Evolutionary conservation across 2,797 vertebrate genomes (phyloP), one percentile per base, ranked within the genome.

Genomic region (Danionella dracula): DNA sequence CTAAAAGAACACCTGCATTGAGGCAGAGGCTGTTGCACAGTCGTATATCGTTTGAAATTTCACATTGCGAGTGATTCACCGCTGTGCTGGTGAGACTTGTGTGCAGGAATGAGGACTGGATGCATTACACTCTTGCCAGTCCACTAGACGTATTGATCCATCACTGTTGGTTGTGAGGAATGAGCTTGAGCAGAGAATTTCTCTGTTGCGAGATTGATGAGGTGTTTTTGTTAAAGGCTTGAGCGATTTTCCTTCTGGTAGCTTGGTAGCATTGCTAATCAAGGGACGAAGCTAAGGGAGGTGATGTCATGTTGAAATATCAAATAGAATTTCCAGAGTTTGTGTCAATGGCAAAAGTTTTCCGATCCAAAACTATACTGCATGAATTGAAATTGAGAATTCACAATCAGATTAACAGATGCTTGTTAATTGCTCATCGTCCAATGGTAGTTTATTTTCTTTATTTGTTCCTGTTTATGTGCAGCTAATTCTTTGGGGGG

Each of bases 1-100:
- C 13, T 29, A 54, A 32, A 65, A 53, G 10, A 53, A 64, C 17
- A 44, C 53, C 61, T 64, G 59, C 31, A 35, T 12, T 10, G 0
- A 0, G 27, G 16, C 37, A 32, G 35, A 63, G 41, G 35, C 48
- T 63, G 35, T 41, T 31, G 45, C 11, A 38, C 15, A 1, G 6
- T n/a, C n/a, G n/a, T n/a, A n/a, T n/a, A n/a, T n/a, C n/a, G n/a
- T 12, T 51, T 12, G 17, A 15, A 63, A 42, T 42, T 64, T 32
- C 17, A 63, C 48, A 41, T 42, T 42, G 29, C 9, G 4, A 42
- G 9, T 53, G 61, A 54, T 44, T 64, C 27, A 53, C 6, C 9
- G 37, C 29, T 34, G 32, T 3, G 9, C 37, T 35, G 19, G 23
- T 48, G 58, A 61, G 37, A 48, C 8, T 21, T 37, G 35, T 34